Percentiles rank a stretch among this genome's conserved stretches.
Evolutionary conservation across 2,113 vertebrate species (phyloP).

Genomic region (Salminus brasiliensis): DNA sequence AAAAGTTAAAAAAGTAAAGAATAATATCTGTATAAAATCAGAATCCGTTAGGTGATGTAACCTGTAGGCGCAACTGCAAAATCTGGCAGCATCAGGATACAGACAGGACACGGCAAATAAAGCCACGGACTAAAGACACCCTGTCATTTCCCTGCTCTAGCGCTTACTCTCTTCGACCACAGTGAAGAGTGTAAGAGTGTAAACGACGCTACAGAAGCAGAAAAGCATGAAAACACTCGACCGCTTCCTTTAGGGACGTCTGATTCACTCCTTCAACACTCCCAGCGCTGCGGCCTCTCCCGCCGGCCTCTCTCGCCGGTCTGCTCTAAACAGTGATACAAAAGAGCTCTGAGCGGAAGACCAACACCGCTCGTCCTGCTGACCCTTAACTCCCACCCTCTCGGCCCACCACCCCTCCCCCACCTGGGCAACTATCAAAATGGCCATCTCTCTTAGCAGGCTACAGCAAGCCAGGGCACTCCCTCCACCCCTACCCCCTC

Average conservation of each 20-base stretch:
- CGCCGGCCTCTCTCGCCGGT: neutral
- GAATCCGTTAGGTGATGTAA: no score
- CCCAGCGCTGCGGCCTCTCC: neutral
- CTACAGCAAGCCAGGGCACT: conserved; percentile 63
- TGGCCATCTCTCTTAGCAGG: conserved; percentile 52
- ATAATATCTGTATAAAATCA: no score
- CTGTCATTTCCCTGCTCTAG: no score
- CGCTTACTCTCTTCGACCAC: no score
- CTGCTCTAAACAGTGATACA: conserved; percentile 56
- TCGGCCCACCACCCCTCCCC: conserved; percentile 52
- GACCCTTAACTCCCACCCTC: conserved; percentile 58
- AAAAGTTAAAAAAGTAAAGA: no score
- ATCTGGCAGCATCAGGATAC: no score
- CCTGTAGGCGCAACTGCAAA: no score
- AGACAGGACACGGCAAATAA: no score
- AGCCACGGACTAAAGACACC: no score
- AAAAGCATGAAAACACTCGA: no score
- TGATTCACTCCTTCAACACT: neutral
- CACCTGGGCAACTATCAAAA: conserved; percentile 41
- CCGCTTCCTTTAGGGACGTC: neutral
- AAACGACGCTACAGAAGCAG: neutral
- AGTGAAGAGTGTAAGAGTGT: no score
- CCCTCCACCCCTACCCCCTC: no score
- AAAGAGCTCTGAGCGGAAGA: conserved; percentile 42
- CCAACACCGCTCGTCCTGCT: conserved; percentile 63